Percentiles rank a stretch among this genome's conserved stretches.
phyloP scores from a whole-genome alignment of 2,113 vertebrate species.

The Elanoides forficatus region DNA sequence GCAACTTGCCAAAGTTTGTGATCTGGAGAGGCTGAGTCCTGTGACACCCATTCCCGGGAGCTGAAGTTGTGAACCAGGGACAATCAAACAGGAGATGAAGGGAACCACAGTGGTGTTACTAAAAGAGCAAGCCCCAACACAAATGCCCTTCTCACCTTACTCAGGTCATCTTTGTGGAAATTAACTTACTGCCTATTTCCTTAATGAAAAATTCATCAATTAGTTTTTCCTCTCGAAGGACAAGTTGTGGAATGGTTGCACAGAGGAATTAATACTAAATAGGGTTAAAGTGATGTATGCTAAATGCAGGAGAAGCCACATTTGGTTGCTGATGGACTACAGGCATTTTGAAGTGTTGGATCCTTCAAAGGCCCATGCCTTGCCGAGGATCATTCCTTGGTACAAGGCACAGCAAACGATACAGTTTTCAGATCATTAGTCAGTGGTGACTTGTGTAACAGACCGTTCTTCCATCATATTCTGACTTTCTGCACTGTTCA shows the following conservation, averaged over 20 bases:
- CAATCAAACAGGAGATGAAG: neutral
- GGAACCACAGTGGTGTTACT: neutral
- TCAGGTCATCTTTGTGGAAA: neutral
- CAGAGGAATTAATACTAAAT: neutral
- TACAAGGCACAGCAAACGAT: neutral
- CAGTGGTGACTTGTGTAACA: neutral
- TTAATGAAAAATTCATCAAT: neutral
- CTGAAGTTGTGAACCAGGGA: neutral
- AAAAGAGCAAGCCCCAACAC: neutral
- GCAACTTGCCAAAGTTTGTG: neutral
- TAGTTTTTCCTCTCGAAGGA: neutral
- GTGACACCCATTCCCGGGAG: neutral
- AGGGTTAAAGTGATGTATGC: neutral
- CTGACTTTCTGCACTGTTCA: neutral
- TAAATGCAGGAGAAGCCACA: neutral
- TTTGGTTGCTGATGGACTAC: neutral
- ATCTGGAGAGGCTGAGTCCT: neutral
- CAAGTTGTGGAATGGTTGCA: neutral
- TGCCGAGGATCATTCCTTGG: neutral
- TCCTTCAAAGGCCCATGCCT: neutral
- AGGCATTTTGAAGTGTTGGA: neutral
- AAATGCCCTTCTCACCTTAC: neutral
- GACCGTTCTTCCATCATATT: neutral
- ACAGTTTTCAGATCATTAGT: neutral
- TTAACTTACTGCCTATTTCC: neutral